Base-by-base conservation (phyloP, 2,888 invertebrate genomes). In the Pasiphila rectangulata region DNA sequence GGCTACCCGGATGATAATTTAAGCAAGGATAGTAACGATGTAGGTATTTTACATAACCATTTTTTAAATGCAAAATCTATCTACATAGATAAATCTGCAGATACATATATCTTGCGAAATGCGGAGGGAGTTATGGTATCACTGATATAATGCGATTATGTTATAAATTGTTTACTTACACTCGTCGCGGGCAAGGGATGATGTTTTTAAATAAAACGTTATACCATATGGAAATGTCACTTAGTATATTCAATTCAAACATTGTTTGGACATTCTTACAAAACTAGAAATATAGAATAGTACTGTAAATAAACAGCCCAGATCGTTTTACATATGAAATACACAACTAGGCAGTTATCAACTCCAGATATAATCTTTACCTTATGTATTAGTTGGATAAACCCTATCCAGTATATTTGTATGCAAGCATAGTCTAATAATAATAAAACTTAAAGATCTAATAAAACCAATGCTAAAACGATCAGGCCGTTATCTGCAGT, bases 211-310 rank as follows among this genome's bases (percentile, higher is more conserved):
- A 56, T 43, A 50, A 64, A 62, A 46, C 9, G 17, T 17, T 52
- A 61, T 40, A 4, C 61, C 57, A 44, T 56, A 54, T 56, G 57
- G 56, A 64, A 69, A 70, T 68, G 63, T 63, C 62, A 65, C 67
- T 42, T 42, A 61, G 65, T 45, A 61, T 72, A 43, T 48, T 48
- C 5, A 63, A 43, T 48, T 43, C 5, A 63, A 68, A 64, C 63
- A 51, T 27, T 38, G 45, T 37, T 44, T 67, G 61, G 70, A 74
- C 63, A 64, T 64, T 63, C 69, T 75, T 75, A 79, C 57, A 72
- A 67, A 69, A 64, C 59, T 61, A 58, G 61, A 49, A 56, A 41
- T 42, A 60, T 59, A 59, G 51, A 27, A 49, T 16, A 7, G 52
- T 64, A 69, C 62, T 63, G 64, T 58, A 63, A 67, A 66, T 61